Evolutionary conservation across 2,888 invertebrate species (phyloP).

Genomic region (Mesorhabditis belari): DNA sequence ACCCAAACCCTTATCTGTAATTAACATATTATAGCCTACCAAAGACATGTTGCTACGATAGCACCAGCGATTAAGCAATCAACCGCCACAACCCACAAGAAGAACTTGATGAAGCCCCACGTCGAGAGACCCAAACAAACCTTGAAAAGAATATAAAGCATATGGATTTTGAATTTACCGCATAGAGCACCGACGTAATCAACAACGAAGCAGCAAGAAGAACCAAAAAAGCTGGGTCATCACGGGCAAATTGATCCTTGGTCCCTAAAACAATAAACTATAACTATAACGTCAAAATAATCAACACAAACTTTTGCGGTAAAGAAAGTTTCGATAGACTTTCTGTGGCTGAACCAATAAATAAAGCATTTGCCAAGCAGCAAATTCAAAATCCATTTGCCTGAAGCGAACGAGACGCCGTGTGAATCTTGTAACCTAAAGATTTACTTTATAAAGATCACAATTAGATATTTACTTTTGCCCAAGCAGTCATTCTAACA

Average conservation of each 20-base stretch:
- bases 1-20: background rate
- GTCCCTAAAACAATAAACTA: constrained; percentile 69
- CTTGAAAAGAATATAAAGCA: background rate
- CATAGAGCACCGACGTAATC: constrained; percentile 33
- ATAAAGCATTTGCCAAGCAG: constrained; percentile 97
- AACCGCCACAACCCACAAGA: constrained; percentile 83
- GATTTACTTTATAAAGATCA: too few relatives aligned
- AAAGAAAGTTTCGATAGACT: constrained; percentile 88
- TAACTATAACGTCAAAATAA: background rate
- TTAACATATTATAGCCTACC: constrained; percentile 64
- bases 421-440: constrained; percentile 1
- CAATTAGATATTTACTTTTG: constrained; percentile 41
- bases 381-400: constrained; percentile 98
- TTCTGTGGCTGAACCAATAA: constrained; percentile 87
- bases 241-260: constrained; percentile 94
- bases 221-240: constrained; percentile 95
- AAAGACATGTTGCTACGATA: constrained; percentile 77
- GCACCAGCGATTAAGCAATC: constrained; percentile 86
- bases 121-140: constrained; percentile 55
- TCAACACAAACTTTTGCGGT: constrained; percentile 81
- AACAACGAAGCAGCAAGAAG: constrained; percentile 61
- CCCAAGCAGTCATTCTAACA: constrained; percentile 49
- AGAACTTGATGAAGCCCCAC: constrained; percentile 68
- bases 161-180: constrained; percentile 6
- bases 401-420: constrained; percentile 43